Percentiles rank a stretch among this genome's conserved stretches.
Conservation (phyloP, 2,888 invertebrate genomes). For the Trichogramma evanescens region DNA sequence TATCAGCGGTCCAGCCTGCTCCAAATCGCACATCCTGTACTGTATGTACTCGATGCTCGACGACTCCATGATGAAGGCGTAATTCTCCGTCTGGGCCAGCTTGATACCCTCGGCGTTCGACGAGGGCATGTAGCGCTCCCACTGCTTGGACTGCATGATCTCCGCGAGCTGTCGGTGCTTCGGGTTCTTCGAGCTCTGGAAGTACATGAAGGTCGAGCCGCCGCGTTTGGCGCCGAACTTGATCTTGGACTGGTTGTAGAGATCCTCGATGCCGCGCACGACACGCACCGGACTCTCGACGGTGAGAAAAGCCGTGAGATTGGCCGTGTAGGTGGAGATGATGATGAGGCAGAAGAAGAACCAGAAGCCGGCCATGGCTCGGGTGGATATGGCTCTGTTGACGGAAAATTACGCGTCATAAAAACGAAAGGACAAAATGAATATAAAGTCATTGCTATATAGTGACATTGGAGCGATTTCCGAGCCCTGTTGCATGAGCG, state of each 20-base stretch:
- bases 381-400: constrained; percentile 75
- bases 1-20: constrained; percentile 64
- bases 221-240: constrained; percentile 77
- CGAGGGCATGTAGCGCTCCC: constrained; percentile 70
- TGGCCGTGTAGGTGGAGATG: constrained; percentile 87
- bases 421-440: not conserved
- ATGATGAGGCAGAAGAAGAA: constrained; percentile 59
- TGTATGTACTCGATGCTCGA: constrained; percentile 79
- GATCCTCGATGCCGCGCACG: constrained; percentile 74
- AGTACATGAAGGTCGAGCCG: constrained; percentile 85
- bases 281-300: constrained; percentile 64
- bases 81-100: constrained; percentile 52
- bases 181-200: constrained; percentile 73
- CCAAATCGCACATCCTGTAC: constrained; percentile 69
- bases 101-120: constrained; percentile 63
- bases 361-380: constrained; percentile 81
- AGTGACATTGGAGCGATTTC: constrained; percentile 77
- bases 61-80: constrained; percentile 88
- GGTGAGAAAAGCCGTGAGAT: constrained; percentile 84
- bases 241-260: constrained; percentile 74
- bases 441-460: not conserved
- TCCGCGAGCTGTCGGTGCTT: constrained; percentile 35
- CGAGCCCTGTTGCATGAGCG: constrained; percentile 79
- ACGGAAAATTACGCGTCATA: not conserved
- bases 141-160: constrained; percentile 57